phyloP scores from a whole-genome alignment of 2,113 vertebrate genomes.

The Brachypteracias leptosomus region DNA sequence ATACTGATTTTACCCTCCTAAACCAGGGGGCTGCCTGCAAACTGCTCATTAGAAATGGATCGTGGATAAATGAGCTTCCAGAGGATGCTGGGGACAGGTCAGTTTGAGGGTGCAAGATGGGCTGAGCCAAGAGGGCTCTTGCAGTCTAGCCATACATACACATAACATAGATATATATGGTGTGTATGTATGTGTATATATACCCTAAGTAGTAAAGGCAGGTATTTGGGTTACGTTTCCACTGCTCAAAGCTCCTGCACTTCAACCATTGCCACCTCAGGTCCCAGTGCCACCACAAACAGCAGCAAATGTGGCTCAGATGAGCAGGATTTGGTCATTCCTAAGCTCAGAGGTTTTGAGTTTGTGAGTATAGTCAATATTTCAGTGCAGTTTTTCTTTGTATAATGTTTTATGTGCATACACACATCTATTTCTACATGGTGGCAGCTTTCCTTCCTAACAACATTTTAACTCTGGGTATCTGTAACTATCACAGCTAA shows the following conservation, averaged over 20 bases:
- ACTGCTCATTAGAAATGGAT: neutral
- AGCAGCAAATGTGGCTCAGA: neutral
- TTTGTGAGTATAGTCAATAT: neutral
- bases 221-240: rapidly evolving
- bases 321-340: neutral
- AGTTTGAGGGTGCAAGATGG: neutral
- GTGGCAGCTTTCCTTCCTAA: neutral
- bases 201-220: neutral
- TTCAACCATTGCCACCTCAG: neutral
- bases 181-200: neutral
- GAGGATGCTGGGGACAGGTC: neutral
- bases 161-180: neutral
- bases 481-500: neutral
- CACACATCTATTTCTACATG: neutral
- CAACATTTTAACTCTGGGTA: neutral
- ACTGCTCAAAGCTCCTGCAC: neutral
- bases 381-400: neutral
- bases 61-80: neutral
- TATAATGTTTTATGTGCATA: neutral
- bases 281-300: neutral
- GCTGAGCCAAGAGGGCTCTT: neutral
- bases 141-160: neutral
- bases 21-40: neutral
- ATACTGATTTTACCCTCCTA: neutral
- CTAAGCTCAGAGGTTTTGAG: neutral